Conservation (phyloP, 2,113 vertebrate genomes). For the Paramisgurnus dabryanus region DNA sequence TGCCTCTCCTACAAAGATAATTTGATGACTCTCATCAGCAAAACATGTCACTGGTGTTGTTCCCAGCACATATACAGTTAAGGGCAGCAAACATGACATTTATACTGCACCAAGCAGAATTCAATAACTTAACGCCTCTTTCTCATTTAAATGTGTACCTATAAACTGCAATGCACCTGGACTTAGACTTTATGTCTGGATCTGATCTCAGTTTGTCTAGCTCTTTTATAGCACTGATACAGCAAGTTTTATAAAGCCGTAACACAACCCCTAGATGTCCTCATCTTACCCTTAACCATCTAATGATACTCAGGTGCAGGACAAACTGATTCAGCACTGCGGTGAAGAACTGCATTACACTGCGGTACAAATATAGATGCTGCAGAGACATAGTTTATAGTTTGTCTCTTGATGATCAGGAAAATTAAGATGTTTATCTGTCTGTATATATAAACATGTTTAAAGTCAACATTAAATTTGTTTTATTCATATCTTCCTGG, state of each 20-base stretch:
- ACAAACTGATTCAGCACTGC: slow-evolving; percentile 25
- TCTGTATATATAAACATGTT: background rate
- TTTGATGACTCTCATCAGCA: slow-evolving; percentile 6
- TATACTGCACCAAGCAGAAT: background rate
- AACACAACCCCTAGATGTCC: background rate
- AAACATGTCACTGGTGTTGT: background rate
- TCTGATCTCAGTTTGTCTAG: no score
- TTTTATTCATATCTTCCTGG: no score
- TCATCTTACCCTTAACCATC: background rate
- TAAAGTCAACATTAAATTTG: background rate
- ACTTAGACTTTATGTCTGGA: background rate
- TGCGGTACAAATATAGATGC: background rate
- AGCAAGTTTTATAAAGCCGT: slow-evolving; percentile 18
- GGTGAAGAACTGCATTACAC: background rate
- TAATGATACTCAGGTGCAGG: background rate
- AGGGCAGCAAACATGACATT: background rate
- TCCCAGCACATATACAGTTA: background rate
- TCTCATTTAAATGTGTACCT: background rate
- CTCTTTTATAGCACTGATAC: background rate
- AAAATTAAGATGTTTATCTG: background rate
- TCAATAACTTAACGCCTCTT: background rate
- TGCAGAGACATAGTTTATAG: background rate
- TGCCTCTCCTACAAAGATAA: slow-evolving; percentile 24
- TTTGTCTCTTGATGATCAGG: background rate
- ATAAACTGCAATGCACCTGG: no score